A percentile compares a stretch with the other conserved stretches of the same genome.
phyloP scores from a whole-genome alignment of 23 tunicate genomes.

The Pegea sp. region DNA sequence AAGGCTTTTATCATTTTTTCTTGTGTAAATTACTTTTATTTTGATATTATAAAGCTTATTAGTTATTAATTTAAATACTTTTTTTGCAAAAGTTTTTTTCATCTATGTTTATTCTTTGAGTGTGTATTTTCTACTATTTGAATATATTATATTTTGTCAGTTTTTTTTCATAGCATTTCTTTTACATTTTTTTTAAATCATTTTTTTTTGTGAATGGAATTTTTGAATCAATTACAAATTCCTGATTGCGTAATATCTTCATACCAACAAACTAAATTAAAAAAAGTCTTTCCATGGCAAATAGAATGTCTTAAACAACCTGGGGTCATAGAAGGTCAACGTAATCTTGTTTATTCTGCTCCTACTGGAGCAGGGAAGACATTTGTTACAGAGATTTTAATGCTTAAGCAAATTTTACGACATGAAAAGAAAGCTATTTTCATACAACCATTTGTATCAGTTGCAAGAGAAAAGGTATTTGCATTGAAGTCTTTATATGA shows the following conservation, averaged over 20 bases:
- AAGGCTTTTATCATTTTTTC: too few relatives aligned
- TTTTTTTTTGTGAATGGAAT: too few relatives aligned
- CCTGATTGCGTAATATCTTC: conserved; percentile 18
- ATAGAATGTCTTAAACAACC: conserved; percentile 38
- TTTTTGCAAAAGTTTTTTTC: too few relatives aligned
- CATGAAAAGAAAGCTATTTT: conserved; percentile 57
- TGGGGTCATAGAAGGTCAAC: conserved; percentile 62
- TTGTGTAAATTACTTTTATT: too few relatives aligned
- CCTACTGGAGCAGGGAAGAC: conserved; percentile 99
- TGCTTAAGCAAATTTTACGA: conserved; percentile 21
- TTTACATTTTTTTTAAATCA: too few relatives aligned
- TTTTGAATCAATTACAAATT: too few relatives aligned
- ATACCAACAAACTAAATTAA: conserved; percentile 22
- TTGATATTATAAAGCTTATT: too few relatives aligned
- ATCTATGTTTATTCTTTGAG: too few relatives aligned
- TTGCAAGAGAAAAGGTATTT: conserved; percentile 87
- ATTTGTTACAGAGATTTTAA: conserved; percentile 61
- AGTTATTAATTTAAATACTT: too few relatives aligned
- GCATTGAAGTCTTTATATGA: conserved; percentile 26
- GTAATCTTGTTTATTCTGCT: conserved; percentile 80
- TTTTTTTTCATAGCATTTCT: too few relatives aligned
- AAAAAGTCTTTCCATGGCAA: conserved; percentile 55
- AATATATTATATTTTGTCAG: too few relatives aligned
- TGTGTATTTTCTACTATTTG: too few relatives aligned
- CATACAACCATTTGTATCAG: conserved; percentile 67